A percentile compares a stretch with the other conserved stretches of the same genome.
Evolutionary conservation across 2,113 vertebrate genomes (phyloP).

Genomic region (Phodopus roborovskii): DNA sequence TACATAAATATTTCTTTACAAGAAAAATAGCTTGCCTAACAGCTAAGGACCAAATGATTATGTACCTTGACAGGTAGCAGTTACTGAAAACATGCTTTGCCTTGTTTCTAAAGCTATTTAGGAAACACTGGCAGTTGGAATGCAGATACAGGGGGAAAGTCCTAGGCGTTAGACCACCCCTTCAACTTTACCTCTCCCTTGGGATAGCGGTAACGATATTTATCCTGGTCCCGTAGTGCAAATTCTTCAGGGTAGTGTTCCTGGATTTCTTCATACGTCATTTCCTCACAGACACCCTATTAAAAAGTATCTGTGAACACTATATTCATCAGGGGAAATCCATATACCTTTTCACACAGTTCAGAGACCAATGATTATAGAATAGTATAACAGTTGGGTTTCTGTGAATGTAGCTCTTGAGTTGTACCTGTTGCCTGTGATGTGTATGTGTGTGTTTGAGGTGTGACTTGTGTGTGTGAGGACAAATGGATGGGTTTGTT

Average conservation of each 20-base stretch:
- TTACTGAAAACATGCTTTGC: constrained; percentile 58
- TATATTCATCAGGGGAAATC: constrained; percentile 15
- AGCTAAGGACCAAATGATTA: constrained; percentile 5
- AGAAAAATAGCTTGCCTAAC: background rate
- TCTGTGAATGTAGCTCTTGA: constrained; percentile 38
- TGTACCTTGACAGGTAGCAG: background rate
- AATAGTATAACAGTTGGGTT: constrained; percentile 20
- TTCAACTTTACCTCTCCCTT: constrained; percentile 92
- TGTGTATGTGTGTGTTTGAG: background rate
- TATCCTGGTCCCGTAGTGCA: constrained; percentile 95
- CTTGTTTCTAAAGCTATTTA: constrained; percentile 31
- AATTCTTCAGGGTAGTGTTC: constrained; percentile 92
- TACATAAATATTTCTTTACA: background rate
- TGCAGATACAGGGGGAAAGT: background rate
- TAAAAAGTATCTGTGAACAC: constrained; percentile 49
- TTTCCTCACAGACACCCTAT: constrained; percentile 95
- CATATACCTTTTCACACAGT: constrained; percentile 10
- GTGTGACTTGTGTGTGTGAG: background rate
- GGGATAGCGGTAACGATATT: constrained; percentile 95
- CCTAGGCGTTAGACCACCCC: background rate
- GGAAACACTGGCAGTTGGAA: constrained; percentile 27
- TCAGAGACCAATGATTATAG: constrained; percentile 3
- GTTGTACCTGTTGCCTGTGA: constrained; percentile 4
- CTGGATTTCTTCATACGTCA: constrained; percentile 97
- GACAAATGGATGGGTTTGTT: constrained; percentile 15